phyloP scores from a whole-genome alignment of 2,797 vertebrate species.

The Danio jaintianensis region DNA sequence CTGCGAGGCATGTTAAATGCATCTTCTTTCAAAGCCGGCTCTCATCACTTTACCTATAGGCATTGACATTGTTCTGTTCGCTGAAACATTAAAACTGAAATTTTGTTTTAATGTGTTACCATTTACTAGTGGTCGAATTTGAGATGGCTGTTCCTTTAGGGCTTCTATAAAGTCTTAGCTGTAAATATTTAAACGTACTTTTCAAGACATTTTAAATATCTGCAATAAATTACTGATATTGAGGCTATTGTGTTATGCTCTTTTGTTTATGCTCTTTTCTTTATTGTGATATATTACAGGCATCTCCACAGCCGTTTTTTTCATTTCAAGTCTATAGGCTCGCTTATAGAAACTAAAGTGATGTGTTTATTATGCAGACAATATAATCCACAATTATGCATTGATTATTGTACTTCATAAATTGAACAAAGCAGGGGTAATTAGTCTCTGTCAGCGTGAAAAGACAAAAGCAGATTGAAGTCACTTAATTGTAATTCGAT shows the following conservation, averaged over 20 bases:
- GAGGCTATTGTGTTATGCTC: constrained; percentile 1
- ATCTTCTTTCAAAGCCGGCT: constrained; percentile 39
- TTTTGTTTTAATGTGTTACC: constrained; percentile 39
- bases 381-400: constrained; percentile 63
- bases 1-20: constrained; percentile 18
- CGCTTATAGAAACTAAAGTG: constrained; percentile 74
- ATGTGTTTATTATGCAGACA: constrained; percentile 80
- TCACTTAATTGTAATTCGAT: constrained; percentile 54
- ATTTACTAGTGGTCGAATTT: constrained; percentile 16
- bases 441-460: constrained; percentile 74
- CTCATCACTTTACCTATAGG: constrained; percentile 45
- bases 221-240: neutral
- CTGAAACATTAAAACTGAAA: constrained; percentile 18
- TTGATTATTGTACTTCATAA: constrained; percentile 81
- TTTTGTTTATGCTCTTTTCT: constrained; percentile 37
- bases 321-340: constrained; percentile 72
- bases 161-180: neutral
- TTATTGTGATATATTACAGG: constrained; percentile 43
- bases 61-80: constrained; percentile 6
- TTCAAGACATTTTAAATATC: constrained; percentile 23
- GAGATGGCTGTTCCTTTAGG: constrained; percentile 11
- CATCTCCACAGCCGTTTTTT: constrained; percentile 58
- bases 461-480: constrained; percentile 46
- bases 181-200: constrained; percentile 19
- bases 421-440: constrained; percentile 75